Base-by-base conservation (phyloP, 2,888 invertebrate genomes). In the Drosophila pegasa region DNA sequence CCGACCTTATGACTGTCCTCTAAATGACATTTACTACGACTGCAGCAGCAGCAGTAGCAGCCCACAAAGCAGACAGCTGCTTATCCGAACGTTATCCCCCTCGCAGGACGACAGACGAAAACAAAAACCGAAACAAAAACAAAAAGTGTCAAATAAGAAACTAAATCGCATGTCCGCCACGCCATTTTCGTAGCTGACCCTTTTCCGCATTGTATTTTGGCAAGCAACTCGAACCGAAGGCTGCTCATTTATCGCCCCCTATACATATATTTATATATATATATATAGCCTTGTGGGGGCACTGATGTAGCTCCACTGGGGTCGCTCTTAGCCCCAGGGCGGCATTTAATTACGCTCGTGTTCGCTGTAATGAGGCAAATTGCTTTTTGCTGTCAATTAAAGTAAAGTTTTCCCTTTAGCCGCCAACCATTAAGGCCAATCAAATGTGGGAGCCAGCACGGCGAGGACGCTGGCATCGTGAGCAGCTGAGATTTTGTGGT, bases 351-450 rank as follows among this genome's bases (percentile, higher is more conserved):
- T 83, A 87, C 83, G 74, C 87, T 83, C 88, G 82, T 87, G 85
- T 83, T 83, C 75, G 77, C 64, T 75, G 80, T 84, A 84, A 84
- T 84, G 86, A 85, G 86, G 76, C 87, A 88, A 85, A 88, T 85
- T 87, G 86, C 88, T 80, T 86, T 85, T 86, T 84, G 87, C 84
- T 85, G 88, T 86, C 88, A 87, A 87, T 86, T 88, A 85, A 86
- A 85, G 74, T 82, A 87, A 87, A 85, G 86, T 83, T 83, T 85
- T 85, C 80, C 69, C 88, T 82, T 71, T 68, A 67, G 80, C 73
- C 69, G 62, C 60, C 71, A 66, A 9, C 80, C 70, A 73, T 75
- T 78, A 68, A 58, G 48, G 81, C 76, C 87, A 83, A 87, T 83
- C 85, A 81, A 84, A 80, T 66, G 73, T 57, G 48, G 57, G 57